Conservation (phyloP, 1,140 invertebrate species). For the Pectinophora gossypiella region DNA sequence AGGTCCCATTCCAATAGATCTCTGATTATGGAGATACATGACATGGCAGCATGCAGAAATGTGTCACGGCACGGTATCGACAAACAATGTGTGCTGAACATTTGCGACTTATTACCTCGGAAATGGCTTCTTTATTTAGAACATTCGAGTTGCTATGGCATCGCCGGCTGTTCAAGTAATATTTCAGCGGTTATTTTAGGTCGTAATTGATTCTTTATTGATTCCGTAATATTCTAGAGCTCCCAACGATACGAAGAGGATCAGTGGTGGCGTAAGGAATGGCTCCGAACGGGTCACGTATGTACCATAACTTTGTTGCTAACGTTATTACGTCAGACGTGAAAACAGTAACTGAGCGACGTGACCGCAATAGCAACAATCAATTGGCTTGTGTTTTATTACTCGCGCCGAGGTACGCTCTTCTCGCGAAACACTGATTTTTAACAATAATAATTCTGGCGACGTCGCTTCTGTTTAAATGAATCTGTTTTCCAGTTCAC, state of each 20-base stretch:
- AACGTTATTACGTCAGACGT: conserved; percentile 70
- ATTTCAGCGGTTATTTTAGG: neutral
- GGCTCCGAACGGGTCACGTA: conserved; percentile 50
- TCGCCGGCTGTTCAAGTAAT: too few relatives aligned
- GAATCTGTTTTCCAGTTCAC: neutral
- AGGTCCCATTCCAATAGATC: too few relatives aligned
- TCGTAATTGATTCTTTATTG: neutral
- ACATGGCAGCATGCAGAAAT: too few relatives aligned
- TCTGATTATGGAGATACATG: too few relatives aligned
- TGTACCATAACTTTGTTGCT: conserved; percentile 64
- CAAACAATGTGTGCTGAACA: too few relatives aligned
- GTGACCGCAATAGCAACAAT: conserved; percentile 69
- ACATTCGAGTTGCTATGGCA: too few relatives aligned
- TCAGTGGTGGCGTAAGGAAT: conserved; percentile 26
- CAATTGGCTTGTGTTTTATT: conserved; percentile 63
- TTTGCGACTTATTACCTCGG: too few relatives aligned
- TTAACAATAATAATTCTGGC: conserved; percentile 7
- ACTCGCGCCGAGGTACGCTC: conserved; percentile 25
- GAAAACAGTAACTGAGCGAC: conserved; percentile 71
- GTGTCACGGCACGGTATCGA: too few relatives aligned
- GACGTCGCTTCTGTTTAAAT: neutral
- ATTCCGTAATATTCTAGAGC: neutral
- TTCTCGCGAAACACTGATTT: conserved; percentile 44
- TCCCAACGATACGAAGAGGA: conserved; percentile 15
- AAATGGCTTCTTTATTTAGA: too few relatives aligned